Evolutionary conservation across 2,113 vertebrate species (phyloP).

Genomic region (Mionectes macconnelli): DNA sequence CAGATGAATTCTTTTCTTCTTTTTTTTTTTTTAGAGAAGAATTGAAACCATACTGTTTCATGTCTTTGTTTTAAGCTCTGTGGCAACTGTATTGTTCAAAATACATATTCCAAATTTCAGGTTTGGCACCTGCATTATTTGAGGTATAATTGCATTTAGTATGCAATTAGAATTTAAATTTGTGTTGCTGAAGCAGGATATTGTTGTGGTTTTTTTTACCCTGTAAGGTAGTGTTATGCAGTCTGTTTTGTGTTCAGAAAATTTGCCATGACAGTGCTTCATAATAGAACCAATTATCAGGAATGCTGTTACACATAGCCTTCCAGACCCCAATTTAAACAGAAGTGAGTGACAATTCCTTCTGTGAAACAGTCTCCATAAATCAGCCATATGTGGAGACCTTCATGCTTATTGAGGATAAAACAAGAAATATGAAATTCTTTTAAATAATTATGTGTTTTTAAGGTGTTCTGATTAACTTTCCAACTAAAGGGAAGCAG

Average conservation of each 20-base stretch:
- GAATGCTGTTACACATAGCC: constrained; percentile 55
- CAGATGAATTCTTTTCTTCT: constrained; percentile 2
- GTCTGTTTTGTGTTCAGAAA: constrained; percentile 60
- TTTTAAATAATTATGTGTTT: constrained; percentile 3
- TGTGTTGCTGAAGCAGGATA: constrained; percentile 28
- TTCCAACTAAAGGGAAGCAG: background rate
- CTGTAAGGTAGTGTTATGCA: constrained; percentile 29
- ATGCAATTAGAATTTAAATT: constrained; percentile 63
- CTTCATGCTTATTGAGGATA: constrained; percentile 6
- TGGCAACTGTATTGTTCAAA: constrained; percentile 15
- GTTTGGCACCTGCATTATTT: constrained; percentile 46
- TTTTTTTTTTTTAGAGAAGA: background rate
- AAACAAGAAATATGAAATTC: background rate
- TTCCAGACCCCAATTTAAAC: constrained; percentile 72
- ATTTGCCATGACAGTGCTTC: constrained; percentile 65
- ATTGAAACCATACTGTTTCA: background rate
- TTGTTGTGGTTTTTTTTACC: background rate
- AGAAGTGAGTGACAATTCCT: constrained; percentile 59
- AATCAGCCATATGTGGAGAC: constrained; percentile 45
- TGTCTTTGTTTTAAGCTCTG: constrained; percentile 20
- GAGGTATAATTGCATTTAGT: constrained; percentile 59
- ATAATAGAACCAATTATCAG: constrained; percentile 74
- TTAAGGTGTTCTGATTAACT: background rate
- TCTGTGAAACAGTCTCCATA: constrained; percentile 49
- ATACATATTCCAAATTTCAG: background rate